A percentile compares a stretch with the other conserved stretches of the same genome.
These are phyloP conservation scores for Macrochelys suwanniensis DNA, from an alignment of 2,797 vertebrate species.

Conservation along the genomic window DNA sequence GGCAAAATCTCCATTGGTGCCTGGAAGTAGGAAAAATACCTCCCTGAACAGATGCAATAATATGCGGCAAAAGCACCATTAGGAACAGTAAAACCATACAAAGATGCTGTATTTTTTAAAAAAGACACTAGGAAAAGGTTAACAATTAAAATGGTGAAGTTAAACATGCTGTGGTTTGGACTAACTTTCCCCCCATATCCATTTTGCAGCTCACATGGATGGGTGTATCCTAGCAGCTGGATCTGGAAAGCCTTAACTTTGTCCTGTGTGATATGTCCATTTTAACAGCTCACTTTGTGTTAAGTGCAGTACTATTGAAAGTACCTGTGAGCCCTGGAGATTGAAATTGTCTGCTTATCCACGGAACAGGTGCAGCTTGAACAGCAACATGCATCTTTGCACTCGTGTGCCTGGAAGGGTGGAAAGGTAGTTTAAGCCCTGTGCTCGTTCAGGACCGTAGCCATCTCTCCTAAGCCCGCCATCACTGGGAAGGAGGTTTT, in stretches of 20 bases:
- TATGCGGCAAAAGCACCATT: neutral
- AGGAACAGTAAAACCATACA: neutral
- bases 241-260: neutral
- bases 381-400: neutral
- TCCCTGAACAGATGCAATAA: neutral
- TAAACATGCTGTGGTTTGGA: neutral
- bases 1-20: neutral
- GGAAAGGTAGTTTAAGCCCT: neutral
- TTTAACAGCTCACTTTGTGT: neutral
- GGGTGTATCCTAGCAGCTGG: neutral
- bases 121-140: neutral
- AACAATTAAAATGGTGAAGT: neutral
- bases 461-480: neutral
- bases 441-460: neutral
- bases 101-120: neutral
- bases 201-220: neutral
- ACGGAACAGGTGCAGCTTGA: neutral
- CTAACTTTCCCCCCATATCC: neutral
- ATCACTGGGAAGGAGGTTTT: neutral
- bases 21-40: neutral
- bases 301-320: neutral
- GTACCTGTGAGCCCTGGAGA: neutral
- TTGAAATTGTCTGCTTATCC: rapidly evolving
- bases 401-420: neutral
- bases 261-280: rapidly evolving